Evolutionary conservation across 2,113 vertebrate species (phyloP), one percentile per base, ranked within the genome.

Genomic region (Orientallactaga bullata): DNA sequence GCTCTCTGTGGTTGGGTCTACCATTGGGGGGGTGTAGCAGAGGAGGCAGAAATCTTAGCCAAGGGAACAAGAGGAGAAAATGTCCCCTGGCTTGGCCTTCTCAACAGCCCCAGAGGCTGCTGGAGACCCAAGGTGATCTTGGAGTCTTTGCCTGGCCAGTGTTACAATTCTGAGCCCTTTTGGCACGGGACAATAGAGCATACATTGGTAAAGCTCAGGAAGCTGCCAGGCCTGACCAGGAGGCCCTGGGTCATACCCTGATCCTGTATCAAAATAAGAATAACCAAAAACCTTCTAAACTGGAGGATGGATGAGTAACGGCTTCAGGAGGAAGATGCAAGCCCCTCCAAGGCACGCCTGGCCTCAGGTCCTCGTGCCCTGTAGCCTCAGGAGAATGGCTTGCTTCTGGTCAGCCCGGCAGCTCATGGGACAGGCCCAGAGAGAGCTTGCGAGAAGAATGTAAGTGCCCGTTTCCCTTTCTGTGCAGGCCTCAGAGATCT

Each of bases 21-120:
- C 79, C 77, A 2, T 79, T 77, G 8, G 32, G 66, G 80, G 20
- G 7, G n/a, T n/a, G n/a, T 79, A 51, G 42, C n/a, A 78, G 60
- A 77, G 74, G 30, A 90, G 51, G 85, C 86, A 69, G 47, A 77
- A 35, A 66, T 86, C 47, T 83, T 82, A 51, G 47, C 37, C 76
- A 81, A 35, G 20, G 68, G 66, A 51, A 68, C 10, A 8, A n/a
- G 80, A 51, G 71, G 55, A 65, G 71, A 90, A 16, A 26, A 7
- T 61, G 37, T 42, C 71, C 76, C 15, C 1, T 6, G 39, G 23
- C 26, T 83, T 81, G 77, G 68, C 55, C 77, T 83, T 72, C 37
- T 4, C n/a, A 79, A 21, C 3, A 4, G 66, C 35, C 77, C 63
- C n/a, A 3, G 0, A 1, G 82, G 88, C 32, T 47, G 35, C 3